Base-by-base conservation (phyloP, 2,797 vertebrate genomes). In the Melopsittacus undulatus region DNA sequence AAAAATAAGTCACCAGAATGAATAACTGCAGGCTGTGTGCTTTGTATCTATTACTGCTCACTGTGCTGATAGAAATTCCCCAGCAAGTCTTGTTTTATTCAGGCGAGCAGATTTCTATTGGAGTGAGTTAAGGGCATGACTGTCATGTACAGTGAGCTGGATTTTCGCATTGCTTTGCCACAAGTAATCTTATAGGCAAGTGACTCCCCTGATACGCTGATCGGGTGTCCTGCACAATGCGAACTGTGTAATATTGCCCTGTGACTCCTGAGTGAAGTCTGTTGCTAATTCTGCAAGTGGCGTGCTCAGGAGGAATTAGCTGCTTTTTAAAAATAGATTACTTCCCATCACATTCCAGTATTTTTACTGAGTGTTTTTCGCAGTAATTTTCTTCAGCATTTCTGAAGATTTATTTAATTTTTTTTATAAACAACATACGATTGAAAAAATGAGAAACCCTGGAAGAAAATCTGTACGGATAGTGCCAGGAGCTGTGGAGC, bases 251-350 rank as follows among this genome's bases (percentile, higher is more conserved):
- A 48, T 51, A 84, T 52, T 49, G 52, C 86, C 40, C 92, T 3
- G 0, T 64, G 83, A 72, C 56, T 92, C 48, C 66, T 62, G 52
- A 1, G 3, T 43, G 61, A 77, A 92, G n/a, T 56, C 68, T 74
- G 68, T 26, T 64, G 30, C 61, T 87, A 52, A 45, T 45, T 74
- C 64, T 74, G 75, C 64, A 46, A 67, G 78, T 5, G 2, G 40
- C 1, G 5, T 68, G 57, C 70, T 83, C 69, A n/a, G 73, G 79
- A 94, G 79, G 89, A 92, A 83, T 83, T 93, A 83, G 57, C n/a
- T 95, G 70, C 63, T 43, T 89, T 90, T 92, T 87, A 94, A 91
- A 95, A 92, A 94, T 72, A 92, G 59, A 64, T 91, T 49, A 51
- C 34, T 91, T 94, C 87, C 74, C 48, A 23, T 75, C 77, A 70